Percentiles rank a stretch among this genome's conserved stretches.
Conservation (phyloP, 2,888 invertebrate species). For the Panopea generosa region DNA sequence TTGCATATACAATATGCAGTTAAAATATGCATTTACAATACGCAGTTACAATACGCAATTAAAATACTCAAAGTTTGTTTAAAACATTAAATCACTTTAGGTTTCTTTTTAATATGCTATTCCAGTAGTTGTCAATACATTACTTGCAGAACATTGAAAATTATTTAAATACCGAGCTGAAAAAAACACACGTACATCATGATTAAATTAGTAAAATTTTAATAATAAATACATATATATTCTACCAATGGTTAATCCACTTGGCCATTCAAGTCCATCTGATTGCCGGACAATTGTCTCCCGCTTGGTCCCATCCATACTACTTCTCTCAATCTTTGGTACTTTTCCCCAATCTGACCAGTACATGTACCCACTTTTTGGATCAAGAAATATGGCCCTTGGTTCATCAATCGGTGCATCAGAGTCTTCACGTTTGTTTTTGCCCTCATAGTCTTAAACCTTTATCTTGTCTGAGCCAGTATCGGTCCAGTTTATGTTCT, state of each 20-base stretch:
- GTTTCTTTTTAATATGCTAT: too few relatives aligned
- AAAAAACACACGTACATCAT: background rate
- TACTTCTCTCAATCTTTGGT: conserved; percentile 97
- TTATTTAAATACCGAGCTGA: too few relatives aligned
- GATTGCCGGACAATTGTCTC: conserved; percentile 91
- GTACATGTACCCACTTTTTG: conserved; percentile 92
- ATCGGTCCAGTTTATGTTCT: conserved; percentile 94
- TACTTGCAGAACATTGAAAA: too few relatives aligned
- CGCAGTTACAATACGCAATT: too few relatives aligned
- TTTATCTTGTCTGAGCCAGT: conserved; percentile 97
- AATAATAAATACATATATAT: background rate
- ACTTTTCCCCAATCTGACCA: conserved; percentile 99
- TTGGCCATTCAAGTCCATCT: conserved; percentile 93
- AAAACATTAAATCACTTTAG: too few relatives aligned
- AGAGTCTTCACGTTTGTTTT: conserved; percentile 95
- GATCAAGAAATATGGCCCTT: conserved; percentile 80
- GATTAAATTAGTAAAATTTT: background rate
- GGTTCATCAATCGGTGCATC: conserved; percentile 94
- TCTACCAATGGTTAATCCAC: conserved; percentile 92
- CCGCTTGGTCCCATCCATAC: conserved; percentile 96
- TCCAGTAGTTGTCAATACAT: too few relatives aligned
- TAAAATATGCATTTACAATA: too few relatives aligned
- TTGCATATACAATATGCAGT: too few relatives aligned
- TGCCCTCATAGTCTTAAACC: conserved; percentile 93
- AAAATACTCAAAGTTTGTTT: too few relatives aligned